Conservation (phyloP, 2,888 invertebrate genomes). For the Trilocha varians region DNA sequence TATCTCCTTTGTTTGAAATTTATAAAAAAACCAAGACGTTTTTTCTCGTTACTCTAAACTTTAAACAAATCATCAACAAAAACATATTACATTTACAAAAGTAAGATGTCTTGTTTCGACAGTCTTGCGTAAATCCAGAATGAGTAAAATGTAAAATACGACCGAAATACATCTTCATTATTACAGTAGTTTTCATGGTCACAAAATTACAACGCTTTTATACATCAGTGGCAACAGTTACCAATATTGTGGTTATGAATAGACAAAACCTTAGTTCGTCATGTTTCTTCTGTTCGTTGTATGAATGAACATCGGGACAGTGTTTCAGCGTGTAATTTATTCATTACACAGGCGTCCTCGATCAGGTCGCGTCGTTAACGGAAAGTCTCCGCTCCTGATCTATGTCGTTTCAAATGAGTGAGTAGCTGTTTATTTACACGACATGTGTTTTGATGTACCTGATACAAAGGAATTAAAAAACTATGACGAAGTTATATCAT, state of each 20-base stretch:
- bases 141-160: background rate
- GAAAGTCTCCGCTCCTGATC: constrained; percentile 61
- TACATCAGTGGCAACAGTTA: constrained; percentile 41
- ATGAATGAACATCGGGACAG: constrained; percentile 65
- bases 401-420: constrained; percentile 13
- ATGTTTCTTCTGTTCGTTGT: constrained; percentile 33
- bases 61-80: too few species aligned
- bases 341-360: constrained; percentile 70
- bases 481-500: too few species aligned
- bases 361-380: constrained; percentile 50
- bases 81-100: background rate
- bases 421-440: background rate
- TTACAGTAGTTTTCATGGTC: constrained; percentile 1
- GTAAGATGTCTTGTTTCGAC: background rate
- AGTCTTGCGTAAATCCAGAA: background rate
- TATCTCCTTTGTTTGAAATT: too few species aligned
- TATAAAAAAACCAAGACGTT: too few species aligned
- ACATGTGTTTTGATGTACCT: background rate
- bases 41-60: too few species aligned
- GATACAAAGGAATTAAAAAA: background rate
- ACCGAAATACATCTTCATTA: constrained; percentile 5
- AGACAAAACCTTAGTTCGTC: constrained; percentile 33
- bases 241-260: constrained; percentile 56
- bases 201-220: constrained; percentile 36
- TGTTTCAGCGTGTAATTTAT: constrained; percentile 73